Percentiles rank a stretch among this genome's conserved stretches.
These are phyloP conservation scores for Lagocephalus sceleratus DNA, from an alignment of 2,797 vertebrate genomes.

Conservation along the genomic window DNA sequence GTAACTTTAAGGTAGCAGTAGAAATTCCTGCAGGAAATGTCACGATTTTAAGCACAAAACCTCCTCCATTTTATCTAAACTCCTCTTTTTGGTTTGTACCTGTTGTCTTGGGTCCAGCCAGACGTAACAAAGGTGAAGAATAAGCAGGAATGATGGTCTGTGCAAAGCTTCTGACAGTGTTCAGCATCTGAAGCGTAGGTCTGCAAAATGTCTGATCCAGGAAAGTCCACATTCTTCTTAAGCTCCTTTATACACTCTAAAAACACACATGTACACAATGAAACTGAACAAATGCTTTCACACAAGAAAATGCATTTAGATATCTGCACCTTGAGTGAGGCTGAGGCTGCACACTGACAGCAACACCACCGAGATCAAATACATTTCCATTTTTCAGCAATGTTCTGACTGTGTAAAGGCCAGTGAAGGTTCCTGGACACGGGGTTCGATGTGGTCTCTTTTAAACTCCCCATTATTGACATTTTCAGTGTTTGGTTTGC, in stretches of 20 bases:
- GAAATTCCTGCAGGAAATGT: conserved; percentile 47
- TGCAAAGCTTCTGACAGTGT: conserved; percentile 82
- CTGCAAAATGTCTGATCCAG: conserved; percentile 70
- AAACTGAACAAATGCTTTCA: no score
- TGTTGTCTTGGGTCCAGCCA: conserved; percentile 57
- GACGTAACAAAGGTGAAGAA: conserved; percentile 79
- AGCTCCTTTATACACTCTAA: conserved; percentile 70
- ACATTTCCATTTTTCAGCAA: no score
- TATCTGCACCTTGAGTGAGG: no score
- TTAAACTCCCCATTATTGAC: no score
- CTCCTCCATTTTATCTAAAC: no score
- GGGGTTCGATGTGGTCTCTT: no score
- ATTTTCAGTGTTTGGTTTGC: no score
- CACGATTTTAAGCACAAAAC: neutral
- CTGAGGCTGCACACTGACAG: no score
- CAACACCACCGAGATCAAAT: no score
- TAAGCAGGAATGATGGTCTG: conserved; percentile 78
- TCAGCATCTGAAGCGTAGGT: conserved; percentile 54
- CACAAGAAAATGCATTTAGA: no score
- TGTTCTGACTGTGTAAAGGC: no score
- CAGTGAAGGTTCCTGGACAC: no score
- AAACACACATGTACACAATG: neutral
- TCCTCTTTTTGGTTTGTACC: conserved; percentile 17
- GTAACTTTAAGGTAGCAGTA: conserved; percentile 62
- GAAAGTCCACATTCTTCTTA: conserved; percentile 74